Evolutionary conservation across 2,113 vertebrate species (phyloP), one percentile per base, ranked within the genome.

Genomic region (Hylia prasina): DNA sequence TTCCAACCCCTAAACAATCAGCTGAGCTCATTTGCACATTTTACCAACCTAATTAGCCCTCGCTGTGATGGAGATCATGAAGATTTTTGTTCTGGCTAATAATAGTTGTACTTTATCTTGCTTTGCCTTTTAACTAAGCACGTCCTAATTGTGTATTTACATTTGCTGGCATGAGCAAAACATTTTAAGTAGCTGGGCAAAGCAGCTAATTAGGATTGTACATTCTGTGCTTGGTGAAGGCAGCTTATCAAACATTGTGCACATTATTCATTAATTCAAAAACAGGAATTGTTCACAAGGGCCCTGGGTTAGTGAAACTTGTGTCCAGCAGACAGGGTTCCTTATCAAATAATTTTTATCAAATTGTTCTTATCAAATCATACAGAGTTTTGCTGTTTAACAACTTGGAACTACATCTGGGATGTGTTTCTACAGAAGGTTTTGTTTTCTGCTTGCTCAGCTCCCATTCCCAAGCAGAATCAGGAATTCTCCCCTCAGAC

Each of bases 111-210:
- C 88, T 93, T 93, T 63, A 30, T 97, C 82, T 95, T 48, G 75
- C 90, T 87, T 93, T 89, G 90, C 71, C 60, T 96, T 92, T 86
- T 72, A 78, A 91, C 87, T 90, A 50, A 93, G 60, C 81, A 13
- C 7, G 47, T 33, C 75, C 85, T 96, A 97, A 97, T 94, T 94
- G 92, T 56, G 53, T 78, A 71, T 95, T 93, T 96, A 60, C 72
- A 63, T 97, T 97, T 88, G 51, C 86, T 90, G 60, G 88, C 93
- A 94, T 64, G 86, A 78, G 90, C 82, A 84, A 96, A 63, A 89
- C 47, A 51, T 66, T 92, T 78, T 31, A 83, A 95, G 69, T 78
- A 48, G 82, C 66, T 39, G 90, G 90, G 88, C 82, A 94, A 90
- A 93, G 82, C 66, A 90, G 76, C 83, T 96, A 81, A 96, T 97